A percentile compares a stretch with the other conserved stretches of the same genome.
phyloP scores from a whole-genome alignment of 2,888 invertebrate genomes.

The Mythimna albipuncta region DNA sequence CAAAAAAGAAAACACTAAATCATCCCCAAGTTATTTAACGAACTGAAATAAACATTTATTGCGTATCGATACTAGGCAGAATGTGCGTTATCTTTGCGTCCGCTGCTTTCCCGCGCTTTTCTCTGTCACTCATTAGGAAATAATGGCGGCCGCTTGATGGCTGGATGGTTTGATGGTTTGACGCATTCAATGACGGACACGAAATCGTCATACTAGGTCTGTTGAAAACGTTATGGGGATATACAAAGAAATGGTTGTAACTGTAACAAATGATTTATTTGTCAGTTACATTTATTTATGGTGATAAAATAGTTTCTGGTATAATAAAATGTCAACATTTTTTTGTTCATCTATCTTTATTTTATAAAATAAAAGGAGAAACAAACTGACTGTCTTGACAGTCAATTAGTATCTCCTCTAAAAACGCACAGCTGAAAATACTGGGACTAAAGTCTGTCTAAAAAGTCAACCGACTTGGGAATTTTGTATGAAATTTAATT shows the following conservation, averaged over 20 bases:
- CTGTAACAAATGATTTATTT: constrained; percentile 42
- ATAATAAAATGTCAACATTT: constrained; percentile 28
- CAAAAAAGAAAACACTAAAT: constrained; percentile 36
- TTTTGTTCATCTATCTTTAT: neutral
- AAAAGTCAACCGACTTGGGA: too few species aligned
- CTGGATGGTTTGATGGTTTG: constrained; percentile 51
- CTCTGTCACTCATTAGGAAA: constrained; percentile 70
- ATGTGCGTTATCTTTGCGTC: constrained; percentile 68
- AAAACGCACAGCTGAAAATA: too few species aligned
- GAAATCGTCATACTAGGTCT: constrained; percentile 30
- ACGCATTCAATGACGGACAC: constrained; percentile 41
- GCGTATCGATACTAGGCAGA: constrained; percentile 64
- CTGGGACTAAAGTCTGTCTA: too few species aligned
- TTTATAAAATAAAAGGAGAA: too few species aligned
- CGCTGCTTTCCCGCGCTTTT: constrained; percentile 74
- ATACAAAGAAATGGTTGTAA: constrained; percentile 27
- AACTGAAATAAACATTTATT: constrained; percentile 60
- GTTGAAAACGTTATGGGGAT: constrained; percentile 45
- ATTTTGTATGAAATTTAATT: too few species aligned
- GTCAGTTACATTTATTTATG: constrained; percentile 20
- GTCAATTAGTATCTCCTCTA: too few species aligned
- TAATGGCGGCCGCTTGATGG: constrained; percentile 54
- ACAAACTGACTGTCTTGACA: too few species aligned
- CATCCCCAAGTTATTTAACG: constrained; percentile 60
- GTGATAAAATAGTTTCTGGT: constrained; percentile 12